phyloP scores from a whole-genome alignment of 2,113 vertebrate genomes.

The Triplophysa siluroides region DNA sequence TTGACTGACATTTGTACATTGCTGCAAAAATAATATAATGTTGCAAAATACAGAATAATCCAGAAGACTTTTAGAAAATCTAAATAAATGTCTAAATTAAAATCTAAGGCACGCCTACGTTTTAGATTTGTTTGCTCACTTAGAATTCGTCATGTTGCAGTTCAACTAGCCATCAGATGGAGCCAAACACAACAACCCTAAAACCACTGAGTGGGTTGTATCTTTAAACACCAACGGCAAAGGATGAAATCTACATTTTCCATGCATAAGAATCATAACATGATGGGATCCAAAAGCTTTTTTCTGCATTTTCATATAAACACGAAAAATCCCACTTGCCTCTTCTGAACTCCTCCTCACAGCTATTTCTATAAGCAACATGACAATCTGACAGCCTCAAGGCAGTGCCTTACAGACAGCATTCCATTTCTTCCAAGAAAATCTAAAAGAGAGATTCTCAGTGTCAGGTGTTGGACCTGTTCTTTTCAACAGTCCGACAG shows the following conservation, averaged over 20 bases:
- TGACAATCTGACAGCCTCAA: slow-evolving; percentile 12
- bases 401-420: not conserved
- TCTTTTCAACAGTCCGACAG: no score
- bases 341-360: not conserved
- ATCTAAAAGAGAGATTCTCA: not conserved
- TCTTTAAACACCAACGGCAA: not conserved
- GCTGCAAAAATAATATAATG: no score
- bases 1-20: not conserved
- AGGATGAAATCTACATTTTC: not conserved
- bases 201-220: not conserved
- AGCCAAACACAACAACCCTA: not conserved
- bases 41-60: no score
- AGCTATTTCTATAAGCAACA: not conserved
- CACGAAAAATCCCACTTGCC: not conserved
- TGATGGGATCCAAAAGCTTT: not conserved
- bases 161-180: not conserved
- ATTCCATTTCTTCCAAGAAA: not conserved
- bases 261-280: not conserved
- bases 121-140: not conserved
- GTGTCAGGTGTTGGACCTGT: not conserved
- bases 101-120: not conserved
- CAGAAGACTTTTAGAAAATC: not conserved
- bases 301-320: not conserved
- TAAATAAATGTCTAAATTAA: not conserved
- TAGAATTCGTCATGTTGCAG: not conserved